phyloP scores from a whole-genome alignment of 1,140 invertebrate species.

The Cephus cinctus region DNA sequence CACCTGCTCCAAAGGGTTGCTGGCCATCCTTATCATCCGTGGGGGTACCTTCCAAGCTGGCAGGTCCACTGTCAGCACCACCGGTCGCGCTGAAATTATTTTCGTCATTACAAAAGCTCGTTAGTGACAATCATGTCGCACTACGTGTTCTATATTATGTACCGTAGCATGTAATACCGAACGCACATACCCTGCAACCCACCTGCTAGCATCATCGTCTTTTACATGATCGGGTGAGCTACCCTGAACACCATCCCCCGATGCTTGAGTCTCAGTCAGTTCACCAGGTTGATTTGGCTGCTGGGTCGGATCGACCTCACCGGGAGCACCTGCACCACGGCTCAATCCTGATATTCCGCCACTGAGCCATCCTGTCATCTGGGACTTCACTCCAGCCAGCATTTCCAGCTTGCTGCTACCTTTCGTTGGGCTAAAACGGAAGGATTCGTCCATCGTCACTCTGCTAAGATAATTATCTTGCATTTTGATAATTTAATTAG shows the following conservation, averaged over 20 bases:
- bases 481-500: too few relatives aligned
- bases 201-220: constrained; percentile 75
- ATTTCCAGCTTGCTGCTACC: constrained; percentile 71
- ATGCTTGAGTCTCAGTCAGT: constrained; percentile 44
- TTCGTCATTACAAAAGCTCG: constrained; percentile 5
- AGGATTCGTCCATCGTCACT: too few relatives aligned
- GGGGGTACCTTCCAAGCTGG: constrained; percentile 70
- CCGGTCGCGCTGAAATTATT: constrained; percentile 75
- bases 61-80: constrained; percentile 79
- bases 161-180: constrained; percentile 26
- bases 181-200: constrained; percentile 40
- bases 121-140: not conserved
- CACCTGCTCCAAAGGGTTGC: constrained; percentile 72
- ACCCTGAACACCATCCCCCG: constrained; percentile 53
- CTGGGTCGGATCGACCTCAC: constrained; percentile 41
- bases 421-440: constrained; percentile 69
- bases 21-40: constrained; percentile 76
- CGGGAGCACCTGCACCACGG: constrained; percentile 54
- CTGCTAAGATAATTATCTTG: too few relatives aligned
- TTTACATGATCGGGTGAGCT: constrained; percentile 58
- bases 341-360: constrained; percentile 71
- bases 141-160: not conserved
- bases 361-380: constrained; percentile 78
- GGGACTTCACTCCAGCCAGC: constrained; percentile 78
- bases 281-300: too few relatives aligned